A percentile compares a stretch with the other conserved stretches of the same genome.
phyloP scores from a whole-genome alignment of 1,140 invertebrate genomes.

The Cryptotermes secundus region DNA sequence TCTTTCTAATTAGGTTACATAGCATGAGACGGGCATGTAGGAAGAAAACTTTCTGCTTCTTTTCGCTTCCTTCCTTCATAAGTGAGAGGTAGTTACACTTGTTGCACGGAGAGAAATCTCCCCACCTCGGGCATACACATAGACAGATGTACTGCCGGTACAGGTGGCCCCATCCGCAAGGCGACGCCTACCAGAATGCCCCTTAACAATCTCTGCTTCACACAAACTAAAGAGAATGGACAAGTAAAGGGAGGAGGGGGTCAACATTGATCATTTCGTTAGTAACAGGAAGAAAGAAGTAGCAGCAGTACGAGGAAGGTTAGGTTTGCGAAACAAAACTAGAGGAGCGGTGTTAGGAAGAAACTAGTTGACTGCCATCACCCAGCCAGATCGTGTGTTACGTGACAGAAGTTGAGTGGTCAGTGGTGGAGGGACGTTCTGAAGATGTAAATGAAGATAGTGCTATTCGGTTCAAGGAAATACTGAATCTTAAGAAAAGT shows the following conservation, averaged over 20 bases:
- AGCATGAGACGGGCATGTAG: neutral
- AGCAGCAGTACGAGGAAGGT: neutral
- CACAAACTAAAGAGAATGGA: neutral
- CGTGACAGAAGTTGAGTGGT: neutral
- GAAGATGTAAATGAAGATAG: neutral
- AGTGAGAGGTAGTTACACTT: neutral
- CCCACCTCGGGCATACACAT: neutral
- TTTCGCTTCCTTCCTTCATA: neutral
- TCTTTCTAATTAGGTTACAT: neutral
- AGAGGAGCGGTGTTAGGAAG: neutral
- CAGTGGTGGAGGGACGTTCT: neutral
- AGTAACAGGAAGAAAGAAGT: constrained; percentile 6
- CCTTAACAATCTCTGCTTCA: neutral
- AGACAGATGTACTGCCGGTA: neutral
- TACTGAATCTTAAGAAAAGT: neutral
- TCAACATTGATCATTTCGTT: constrained; percentile 2
- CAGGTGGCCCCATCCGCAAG: neutral
- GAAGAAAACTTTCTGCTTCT: neutral
- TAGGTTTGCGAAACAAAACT: neutral
- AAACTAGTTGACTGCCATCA: neutral
- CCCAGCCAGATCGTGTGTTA: neutral
- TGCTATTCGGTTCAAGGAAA: neutral
- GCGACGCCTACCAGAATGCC: neutral
- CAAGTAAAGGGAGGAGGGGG: neutral
- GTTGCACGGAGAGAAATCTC: neutral